Evolutionary conservation across 2,113 vertebrate genomes (phyloP).

Genomic region (Heterotilapia buettikoferi): DNA sequence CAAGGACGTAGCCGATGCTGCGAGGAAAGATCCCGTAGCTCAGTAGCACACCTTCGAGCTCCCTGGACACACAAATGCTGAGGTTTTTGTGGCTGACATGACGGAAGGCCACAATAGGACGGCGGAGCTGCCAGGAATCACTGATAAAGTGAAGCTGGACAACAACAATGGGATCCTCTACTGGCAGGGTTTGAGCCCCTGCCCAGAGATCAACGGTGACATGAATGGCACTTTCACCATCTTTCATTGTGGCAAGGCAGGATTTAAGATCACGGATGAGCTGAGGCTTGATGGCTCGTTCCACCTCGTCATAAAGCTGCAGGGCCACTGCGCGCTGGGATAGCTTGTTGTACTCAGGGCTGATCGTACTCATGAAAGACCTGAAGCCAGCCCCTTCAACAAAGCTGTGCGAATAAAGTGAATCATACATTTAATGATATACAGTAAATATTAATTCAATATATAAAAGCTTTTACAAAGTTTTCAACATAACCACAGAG

Average conservation of each 20-base stretch:
- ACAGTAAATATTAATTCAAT: neutral
- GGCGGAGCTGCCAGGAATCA: conserved; percentile 64
- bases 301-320: conserved; percentile 71
- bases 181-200: conserved; percentile 3
- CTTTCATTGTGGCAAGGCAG: conserved; percentile 34
- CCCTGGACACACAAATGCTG: conserved; percentile 24
- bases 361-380: conserved; percentile 62
- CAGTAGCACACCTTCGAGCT: conserved; percentile 70
- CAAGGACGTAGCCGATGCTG: conserved; percentile 68
- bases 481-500: neutral
- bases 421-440: neutral
- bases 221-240: conserved; percentile 48
- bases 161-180: conserved; percentile 47
- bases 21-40: conserved; percentile 70
- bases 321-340: conserved; percentile 62
- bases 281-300: conserved; percentile 68
- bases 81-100: conserved; percentile 53
- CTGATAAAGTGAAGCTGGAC: conserved; percentile 72
- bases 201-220: conserved; percentile 70
- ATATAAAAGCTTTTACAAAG: neutral
- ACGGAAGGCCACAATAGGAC: conserved; percentile 68
- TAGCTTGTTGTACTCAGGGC: conserved; percentile 57
- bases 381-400: conserved; percentile 72
- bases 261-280: conserved; percentile 70
- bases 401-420: conserved; percentile 45